Evolutionary conservation across 2,888 invertebrate genomes (phyloP).

Genomic region (Glyphotaelius pellucidus): DNA sequence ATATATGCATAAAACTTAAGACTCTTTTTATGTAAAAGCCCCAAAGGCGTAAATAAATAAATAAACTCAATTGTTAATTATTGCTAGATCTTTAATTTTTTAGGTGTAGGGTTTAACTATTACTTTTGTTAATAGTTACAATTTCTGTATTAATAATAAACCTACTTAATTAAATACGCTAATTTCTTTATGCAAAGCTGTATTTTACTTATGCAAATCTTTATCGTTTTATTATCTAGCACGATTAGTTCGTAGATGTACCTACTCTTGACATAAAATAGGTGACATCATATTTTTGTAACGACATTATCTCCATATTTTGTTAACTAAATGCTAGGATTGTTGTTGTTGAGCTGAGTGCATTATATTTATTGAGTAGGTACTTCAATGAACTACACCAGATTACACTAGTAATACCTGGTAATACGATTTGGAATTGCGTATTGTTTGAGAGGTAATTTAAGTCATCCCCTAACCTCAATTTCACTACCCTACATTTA

Average conservation of each 20-base stretch:
- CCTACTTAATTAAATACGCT: no score
- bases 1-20: no score
- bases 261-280: background rate
- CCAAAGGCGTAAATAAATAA: no score
- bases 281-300: background rate
- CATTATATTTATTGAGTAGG: background rate
- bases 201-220: background rate
- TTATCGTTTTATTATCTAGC: background rate
- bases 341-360: background rate
- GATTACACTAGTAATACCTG: background rate
- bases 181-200: background rate
- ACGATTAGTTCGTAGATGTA: background rate
- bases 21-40: no score
- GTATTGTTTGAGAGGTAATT: background rate
- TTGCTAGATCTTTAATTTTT: no score
- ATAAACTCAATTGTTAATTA: no score
- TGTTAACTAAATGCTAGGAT: background rate
- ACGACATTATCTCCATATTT: background rate
- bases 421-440: background rate
- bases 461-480: background rate
- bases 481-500: background rate
- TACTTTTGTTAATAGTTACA: no score
- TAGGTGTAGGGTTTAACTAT: no score
- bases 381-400: background rate
- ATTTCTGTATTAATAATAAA: no score